Evolutionary conservation across 2,113 vertebrate genomes (phyloP), one percentile per base, ranked within the genome.

Genomic region (Eubucco bourcierii): DNA sequence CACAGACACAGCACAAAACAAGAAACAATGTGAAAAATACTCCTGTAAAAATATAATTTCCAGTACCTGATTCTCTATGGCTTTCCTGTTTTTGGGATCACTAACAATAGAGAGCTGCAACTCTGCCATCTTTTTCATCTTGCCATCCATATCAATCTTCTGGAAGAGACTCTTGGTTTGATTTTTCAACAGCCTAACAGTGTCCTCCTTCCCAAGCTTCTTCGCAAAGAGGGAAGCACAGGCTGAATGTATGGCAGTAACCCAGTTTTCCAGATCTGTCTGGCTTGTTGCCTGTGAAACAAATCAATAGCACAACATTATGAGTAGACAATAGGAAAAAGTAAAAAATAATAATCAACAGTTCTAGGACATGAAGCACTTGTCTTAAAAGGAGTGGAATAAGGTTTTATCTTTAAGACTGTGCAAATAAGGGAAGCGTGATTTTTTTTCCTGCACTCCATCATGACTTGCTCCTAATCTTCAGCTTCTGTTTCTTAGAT

Each of bases 121-220:
- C 94, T 99, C 99, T 0, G 99, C 99, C 99, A 99, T 99, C 97
- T 99, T 99, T 96, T 98, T 99, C 99, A 99, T 99, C 97, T 99
- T 99, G 91, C 98, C 98, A 55, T 99, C 99, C 99, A 99, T 99
- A 95, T 99, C 99, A 29, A 99, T 98, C 97, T 99, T 99, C 97
- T 99, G 99, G 56, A 99, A 98, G 9, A 99, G 98, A 83, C 96
- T 98, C 15, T 98, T 98, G 28, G 98, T 98, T 96, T 99, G 99
- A 94, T 95, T 99, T 90, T 97, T 98, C 78, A 99, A 97, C 71
- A 99, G 95, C 55, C 98, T 98, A 63, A 99, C 96, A 0, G 99
- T 99, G 88, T 99, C 99, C 96, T 99, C 99, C 92, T 99, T 99
- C 59, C 99, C 99, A 21, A 98, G 98, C 25, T 98, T 98, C 97